Evolutionary conservation across 2,888 invertebrate species (phyloP), one percentile per base, ranked within the genome.

Genomic region (Trissolcus brochymenae): DNA sequence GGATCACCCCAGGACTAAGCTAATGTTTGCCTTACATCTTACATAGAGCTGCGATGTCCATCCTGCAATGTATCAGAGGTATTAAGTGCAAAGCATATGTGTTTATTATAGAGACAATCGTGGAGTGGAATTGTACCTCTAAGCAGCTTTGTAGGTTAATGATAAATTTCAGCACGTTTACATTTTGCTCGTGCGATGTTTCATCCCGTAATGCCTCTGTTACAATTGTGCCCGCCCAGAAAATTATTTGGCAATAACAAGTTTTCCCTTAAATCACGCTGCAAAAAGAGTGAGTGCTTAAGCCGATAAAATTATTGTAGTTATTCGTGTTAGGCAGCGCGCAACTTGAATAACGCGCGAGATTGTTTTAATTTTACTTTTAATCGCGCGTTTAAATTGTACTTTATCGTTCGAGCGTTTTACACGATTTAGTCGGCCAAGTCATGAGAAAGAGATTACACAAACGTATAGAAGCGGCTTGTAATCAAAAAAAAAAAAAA

Each of bases 11-110:
- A 75, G 75, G 66, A 78, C 76, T 76, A 68, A 71, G 78, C 76
- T 79, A 73, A 76, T 80, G 81, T 84, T 84, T 81, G 80, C 78
- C 64, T 74, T 80, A 73, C 85, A 82, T 84, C 85, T 85, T 84
- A 83, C 74, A 70, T 59, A 50, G 56, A 53, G 65, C 68, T 51
- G 55, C 55, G 65, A 77, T 77, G 73, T 71, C 76, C 76, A 76
- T 66, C 59, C 46, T 41, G 51, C 59, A 29, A 67, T 70, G 68
- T 64, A 73, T 77, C 67, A 73, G 41, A n/a, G 51, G 60, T 41
- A 68, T 78, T 74, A 70, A 64, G 70, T 70, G 70, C 55, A 65
- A 67, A 73, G 70, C 77, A 66, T 57, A 65, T 60, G 65, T 70
- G 70, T 60, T 61, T 64, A 65, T 67, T 77, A 43, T 57, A 29